Evolutionary conservation across 2,113 vertebrate genomes (phyloP).

Genomic region (Podocnemis expansa): DNA sequence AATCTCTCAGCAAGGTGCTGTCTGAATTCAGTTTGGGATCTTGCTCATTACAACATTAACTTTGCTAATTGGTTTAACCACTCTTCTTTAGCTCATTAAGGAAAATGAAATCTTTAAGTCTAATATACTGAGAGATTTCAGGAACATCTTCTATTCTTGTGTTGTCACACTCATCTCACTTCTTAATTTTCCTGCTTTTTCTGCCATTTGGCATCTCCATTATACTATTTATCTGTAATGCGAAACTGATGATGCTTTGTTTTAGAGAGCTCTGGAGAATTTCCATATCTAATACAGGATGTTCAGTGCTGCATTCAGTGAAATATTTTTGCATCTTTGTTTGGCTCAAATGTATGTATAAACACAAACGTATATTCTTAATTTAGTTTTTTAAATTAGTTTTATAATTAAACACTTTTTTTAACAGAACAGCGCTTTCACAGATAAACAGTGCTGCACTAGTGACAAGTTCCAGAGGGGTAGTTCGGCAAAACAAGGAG

Average conservation of each 20-base stretch:
- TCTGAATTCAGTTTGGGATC: not conserved
- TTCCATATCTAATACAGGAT: not conserved
- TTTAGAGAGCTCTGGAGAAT: slow-evolving; percentile 10
- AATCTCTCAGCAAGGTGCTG: not conserved
- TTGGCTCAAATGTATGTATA: not conserved
- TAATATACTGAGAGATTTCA: not conserved
- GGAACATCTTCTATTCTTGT: not conserved
- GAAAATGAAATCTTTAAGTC: not conserved
- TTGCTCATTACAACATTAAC: not conserved
- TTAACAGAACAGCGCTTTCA: not conserved
- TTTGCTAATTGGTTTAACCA: not conserved
- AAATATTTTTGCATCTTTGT: not conserved
- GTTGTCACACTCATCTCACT: not conserved
- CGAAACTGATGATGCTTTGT: not conserved
- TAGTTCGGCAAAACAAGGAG: too few species aligned
- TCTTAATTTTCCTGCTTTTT: not conserved
- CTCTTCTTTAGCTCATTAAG: not conserved
- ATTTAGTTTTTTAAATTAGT: not conserved
- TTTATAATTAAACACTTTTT: not conserved
- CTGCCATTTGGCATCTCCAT: not conserved
- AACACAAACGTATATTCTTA: not conserved
- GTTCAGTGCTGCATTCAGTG: not conserved
- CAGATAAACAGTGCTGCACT: not conserved
- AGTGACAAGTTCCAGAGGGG: not conserved
- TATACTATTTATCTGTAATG: slow-evolving; percentile 5